Conservation (phyloP, 2,888 invertebrate species). For the Eilema sororculum region DNA sequence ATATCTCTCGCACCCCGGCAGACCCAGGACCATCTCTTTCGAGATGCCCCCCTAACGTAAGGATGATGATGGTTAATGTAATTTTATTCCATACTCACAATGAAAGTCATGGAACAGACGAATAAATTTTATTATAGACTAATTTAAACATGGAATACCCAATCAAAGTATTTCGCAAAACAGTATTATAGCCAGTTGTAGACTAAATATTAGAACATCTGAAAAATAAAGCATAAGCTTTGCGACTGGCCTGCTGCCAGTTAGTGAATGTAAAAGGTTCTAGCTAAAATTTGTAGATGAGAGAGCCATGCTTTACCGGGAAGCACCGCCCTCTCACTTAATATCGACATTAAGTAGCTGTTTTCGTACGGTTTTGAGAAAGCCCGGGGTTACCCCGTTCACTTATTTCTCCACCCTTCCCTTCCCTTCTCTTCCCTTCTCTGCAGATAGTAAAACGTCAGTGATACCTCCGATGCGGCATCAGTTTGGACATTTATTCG, state of each 20-base stretch:
- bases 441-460: neutral
- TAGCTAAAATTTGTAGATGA: neutral
- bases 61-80: neutral
- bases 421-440: neutral
- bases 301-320: constrained; percentile 2
- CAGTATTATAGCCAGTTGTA: neutral
- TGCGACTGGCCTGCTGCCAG: constrained; percentile 1
- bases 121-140: neutral
- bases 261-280: constrained; percentile 2
- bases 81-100: neutral
- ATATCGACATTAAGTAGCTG: constrained; percentile 2
- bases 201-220: neutral
- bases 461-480: neutral
- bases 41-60: too few relatives aligned
- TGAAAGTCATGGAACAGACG: neutral
- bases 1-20: too few relatives aligned
- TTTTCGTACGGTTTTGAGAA: neutral
- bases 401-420: neutral
- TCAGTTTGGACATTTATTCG: neutral
- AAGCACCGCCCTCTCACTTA: neutral
- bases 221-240: neutral
- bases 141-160: neutral
- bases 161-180: neutral
- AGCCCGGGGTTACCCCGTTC: neutral
- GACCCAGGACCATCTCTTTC: too few relatives aligned